These are phyloP conservation scores for Colletes latitarsis DNA, from an alignment of 1,140 invertebrate species.

Conservation along the genomic window DNA sequence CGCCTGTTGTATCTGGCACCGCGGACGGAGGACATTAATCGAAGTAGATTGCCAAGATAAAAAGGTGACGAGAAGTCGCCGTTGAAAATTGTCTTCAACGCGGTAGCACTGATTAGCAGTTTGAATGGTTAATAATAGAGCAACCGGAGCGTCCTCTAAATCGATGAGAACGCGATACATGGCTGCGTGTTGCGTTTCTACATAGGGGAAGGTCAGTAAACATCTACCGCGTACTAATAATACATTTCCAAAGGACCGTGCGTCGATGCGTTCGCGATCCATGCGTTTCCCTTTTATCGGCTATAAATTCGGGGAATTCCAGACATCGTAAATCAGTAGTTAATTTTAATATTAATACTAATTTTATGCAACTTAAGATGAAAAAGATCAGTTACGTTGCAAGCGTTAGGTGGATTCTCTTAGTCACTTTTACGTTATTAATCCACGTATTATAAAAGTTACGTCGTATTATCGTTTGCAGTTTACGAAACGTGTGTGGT, in stretches of 20 bases:
- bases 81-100: not conserved
- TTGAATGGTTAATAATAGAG: conserved; percentile 25
- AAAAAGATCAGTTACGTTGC: too few relatives aligned
- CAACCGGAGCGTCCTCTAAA: not conserved
- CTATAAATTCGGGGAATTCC: not conserved
- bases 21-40: not conserved
- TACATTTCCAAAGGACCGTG: conserved; percentile 9
- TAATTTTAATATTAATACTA: too few relatives aligned
- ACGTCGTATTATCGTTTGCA: too few relatives aligned
- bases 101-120: not conserved
- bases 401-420: too few relatives aligned
- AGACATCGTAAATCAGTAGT: too few relatives aligned
- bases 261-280: not conserved
- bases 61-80: not conserved
- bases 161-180: conserved; percentile 7
- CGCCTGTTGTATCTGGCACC: too few relatives aligned
- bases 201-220: conserved; percentile 29
- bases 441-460: too few relatives aligned
- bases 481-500: too few relatives aligned
- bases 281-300: not conserved
- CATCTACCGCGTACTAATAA: conserved; percentile 20
- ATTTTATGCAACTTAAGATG: too few relatives aligned
- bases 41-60: not conserved
- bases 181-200: not conserved
- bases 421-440: too few relatives aligned